Conservation (phyloP, 2,888 invertebrate genomes). For the Tuta absoluta region DNA sequence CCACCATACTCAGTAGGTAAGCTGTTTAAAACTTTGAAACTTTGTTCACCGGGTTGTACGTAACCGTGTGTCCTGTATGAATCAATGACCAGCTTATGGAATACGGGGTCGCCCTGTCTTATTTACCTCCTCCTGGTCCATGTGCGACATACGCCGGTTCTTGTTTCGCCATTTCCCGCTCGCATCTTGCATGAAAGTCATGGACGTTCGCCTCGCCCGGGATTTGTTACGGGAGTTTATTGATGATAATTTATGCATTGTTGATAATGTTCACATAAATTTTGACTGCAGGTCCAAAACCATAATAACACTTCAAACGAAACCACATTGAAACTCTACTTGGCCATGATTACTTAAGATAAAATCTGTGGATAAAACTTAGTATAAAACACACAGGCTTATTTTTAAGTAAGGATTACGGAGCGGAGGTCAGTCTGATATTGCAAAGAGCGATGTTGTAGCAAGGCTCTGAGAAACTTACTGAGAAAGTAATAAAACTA, state of each 20-base stretch:
- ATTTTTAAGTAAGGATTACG: no score
- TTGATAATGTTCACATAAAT: constrained; percentile 42
- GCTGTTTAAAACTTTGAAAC: no score
- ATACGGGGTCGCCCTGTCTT: not conserved
- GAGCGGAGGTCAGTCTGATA: no score
- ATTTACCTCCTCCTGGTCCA: constrained; percentile 43
- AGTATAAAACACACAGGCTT: no score
- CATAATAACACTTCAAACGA: constrained; percentile 45
- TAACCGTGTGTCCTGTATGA: not conserved
- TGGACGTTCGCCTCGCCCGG: constrained; percentile 56
- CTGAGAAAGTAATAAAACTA: no score
- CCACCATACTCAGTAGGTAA: no score
- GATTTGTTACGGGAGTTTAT: constrained; percentile 64
- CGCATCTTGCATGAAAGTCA: constrained; percentile 50
- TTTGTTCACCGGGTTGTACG: no score
- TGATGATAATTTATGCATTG: constrained; percentile 27
- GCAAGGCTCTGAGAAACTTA: no score
- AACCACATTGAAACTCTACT: constrained; percentile 27
- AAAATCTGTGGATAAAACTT: no score
- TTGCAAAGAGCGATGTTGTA: no score
- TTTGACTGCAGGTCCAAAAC: constrained; percentile 40
- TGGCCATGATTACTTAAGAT: constrained; percentile 11
- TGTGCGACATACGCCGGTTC: constrained; percentile 50
- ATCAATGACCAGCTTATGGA: not conserved
- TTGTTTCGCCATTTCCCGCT: constrained; percentile 61